Conservation (phyloP, 1,140 invertebrate species). For the Heliconius congener region DNA sequence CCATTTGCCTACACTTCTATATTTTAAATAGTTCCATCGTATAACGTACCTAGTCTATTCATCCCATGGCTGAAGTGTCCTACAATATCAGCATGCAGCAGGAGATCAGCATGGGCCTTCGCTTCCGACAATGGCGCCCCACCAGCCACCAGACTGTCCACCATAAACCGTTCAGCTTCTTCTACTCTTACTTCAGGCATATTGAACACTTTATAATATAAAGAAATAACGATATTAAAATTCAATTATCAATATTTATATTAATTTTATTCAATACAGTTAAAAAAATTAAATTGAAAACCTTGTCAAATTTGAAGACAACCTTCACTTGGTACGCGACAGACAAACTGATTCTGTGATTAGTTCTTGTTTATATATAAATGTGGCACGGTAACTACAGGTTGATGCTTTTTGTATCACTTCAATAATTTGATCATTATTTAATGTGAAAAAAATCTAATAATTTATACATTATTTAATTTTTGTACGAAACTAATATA, state of each 20-base stretch:
- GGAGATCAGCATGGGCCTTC: constrained; percentile 86
- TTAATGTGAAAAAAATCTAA: background rate
- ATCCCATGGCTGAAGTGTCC: constrained; percentile 96
- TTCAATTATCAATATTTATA: background rate
- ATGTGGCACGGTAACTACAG: constrained; percentile 12
- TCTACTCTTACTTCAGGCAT: constrained; percentile 68
- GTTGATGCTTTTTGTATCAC: constrained; percentile 15
- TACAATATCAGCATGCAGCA: constrained; percentile 91
- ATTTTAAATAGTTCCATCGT: too few species aligned
- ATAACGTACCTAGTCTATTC: constrained; percentile 88
- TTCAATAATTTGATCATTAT: background rate
- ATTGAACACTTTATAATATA: background rate
- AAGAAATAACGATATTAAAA: background rate
- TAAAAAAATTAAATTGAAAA: background rate
- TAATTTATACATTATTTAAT: background rate
- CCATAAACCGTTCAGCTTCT: constrained; percentile 88
- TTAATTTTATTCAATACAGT: background rate
- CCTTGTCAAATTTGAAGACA: background rate
- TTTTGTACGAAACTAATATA: background rate
- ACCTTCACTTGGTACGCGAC: constrained; percentile 10
- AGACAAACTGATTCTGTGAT: constrained; percentile 25
- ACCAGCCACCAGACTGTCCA: constrained; percentile 86
- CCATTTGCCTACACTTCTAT: too few species aligned
- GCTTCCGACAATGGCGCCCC: constrained; percentile 87
- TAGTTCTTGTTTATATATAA: constrained; percentile 25